These are phyloP conservation scores for Melanotaenia boesemani DNA, from an alignment of 2,797 vertebrate species.

Conservation along the genomic window DNA sequence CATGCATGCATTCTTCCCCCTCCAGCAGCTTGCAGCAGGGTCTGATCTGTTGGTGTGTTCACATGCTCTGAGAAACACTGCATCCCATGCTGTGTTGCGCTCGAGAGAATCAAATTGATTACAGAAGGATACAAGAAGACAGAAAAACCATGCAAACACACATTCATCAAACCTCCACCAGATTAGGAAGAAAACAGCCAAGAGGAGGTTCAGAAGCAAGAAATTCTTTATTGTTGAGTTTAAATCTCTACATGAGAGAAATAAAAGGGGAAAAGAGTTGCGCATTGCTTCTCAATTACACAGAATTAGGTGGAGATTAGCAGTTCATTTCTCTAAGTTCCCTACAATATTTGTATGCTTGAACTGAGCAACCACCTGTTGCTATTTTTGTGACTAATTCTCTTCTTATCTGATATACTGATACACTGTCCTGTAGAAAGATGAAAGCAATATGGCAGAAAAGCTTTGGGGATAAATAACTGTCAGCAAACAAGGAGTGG, in stretches of 20 bases:
- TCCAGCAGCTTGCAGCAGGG: conserved; percentile 54
- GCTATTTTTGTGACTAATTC: conserved; percentile 15
- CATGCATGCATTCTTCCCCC: conserved; percentile 70
- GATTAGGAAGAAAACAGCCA: conserved; percentile 72
- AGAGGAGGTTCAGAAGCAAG: conserved; percentile 73
- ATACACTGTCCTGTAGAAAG: conserved; percentile 25
- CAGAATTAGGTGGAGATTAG: conserved; percentile 57
- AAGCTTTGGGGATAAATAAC: conserved; percentile 24
- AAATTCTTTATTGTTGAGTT: conserved; percentile 80
- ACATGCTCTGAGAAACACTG: conserved; percentile 63
- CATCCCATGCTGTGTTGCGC: conserved; percentile 61
- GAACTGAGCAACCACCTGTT: conserved; percentile 27
- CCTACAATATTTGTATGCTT: conserved; percentile 46
- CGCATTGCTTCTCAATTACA: conserved; percentile 64
- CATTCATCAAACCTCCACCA: conserved; percentile 42
- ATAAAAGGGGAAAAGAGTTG: conserved; percentile 66
- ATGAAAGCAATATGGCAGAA: conserved; percentile 49
- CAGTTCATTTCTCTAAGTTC: conserved; percentile 45
- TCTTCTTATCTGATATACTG: conserved; percentile 22
- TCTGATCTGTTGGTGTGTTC: conserved; percentile 46
- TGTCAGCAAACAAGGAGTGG: conserved; percentile 47
- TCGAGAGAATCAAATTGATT: conserved; percentile 45
- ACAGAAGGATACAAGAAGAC: conserved; percentile 31
- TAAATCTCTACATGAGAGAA: conserved; percentile 81
- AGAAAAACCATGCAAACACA: conserved; percentile 61